Evolutionary conservation across 2,888 invertebrate genomes (phyloP), one percentile per base, ranked within the genome.

Genomic region (Sarcophaga caerulescens): DNA sequence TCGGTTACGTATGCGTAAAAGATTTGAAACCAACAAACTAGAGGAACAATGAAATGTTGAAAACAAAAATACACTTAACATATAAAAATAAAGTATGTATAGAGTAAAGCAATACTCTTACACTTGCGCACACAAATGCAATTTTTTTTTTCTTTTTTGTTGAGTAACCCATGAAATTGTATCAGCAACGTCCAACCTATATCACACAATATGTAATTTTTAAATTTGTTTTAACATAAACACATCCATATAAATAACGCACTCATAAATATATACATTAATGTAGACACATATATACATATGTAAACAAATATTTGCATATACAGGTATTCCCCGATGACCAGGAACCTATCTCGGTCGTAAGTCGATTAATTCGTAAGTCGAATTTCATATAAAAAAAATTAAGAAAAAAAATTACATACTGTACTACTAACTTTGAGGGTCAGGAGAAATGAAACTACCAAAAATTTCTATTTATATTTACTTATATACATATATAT

Each of bases 1-100:
- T 35, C 71, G 70, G 84, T 84, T 81, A 86, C 84, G 86, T 86
- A 78, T 86, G 86, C 81, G 86, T 86, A 84, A 82, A 80, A 80
- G 75, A 71, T 70, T 75, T 80, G 60, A 79, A 84, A 69, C n/a
- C n/a, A 19, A 19, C n/a, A 60, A 60, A 60, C 60, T 60, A n/a
- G 21, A 21, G 19, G n/a, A 60, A 60, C n/a, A 21, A 60, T 21
- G 21, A 21, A 60, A n/a, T 60, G 10, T 19, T 19, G 60, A 60
- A 60, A 60, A 60, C 52, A 52, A 4, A 21, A 17, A 60, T 11
- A 60, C 60, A n/a, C 21, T 19, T 17, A 60, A 60, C 19, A 17
- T 60, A 60, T 19, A n/a, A n/a, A 60, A 60, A 8, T 60, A 52
- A 35, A 14, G 52, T 52, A 17, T 52, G 52, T 52, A 17, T 52